Conservation (phyloP, 2,113 vertebrate species). For the Plotosus lineatus region DNA sequence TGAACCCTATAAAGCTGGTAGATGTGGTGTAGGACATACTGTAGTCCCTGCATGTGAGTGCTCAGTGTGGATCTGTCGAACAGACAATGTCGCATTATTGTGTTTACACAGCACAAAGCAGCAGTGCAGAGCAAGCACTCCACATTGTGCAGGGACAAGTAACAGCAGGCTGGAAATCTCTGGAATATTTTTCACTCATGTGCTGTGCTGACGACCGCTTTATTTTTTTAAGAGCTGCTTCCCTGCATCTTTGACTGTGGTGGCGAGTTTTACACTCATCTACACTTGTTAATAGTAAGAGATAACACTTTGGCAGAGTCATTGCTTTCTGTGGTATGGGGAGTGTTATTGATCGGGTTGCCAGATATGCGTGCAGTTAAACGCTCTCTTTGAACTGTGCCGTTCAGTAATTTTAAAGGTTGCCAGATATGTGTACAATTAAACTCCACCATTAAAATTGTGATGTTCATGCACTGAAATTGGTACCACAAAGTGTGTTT, state of each 20-base stretch:
- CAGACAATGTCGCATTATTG: slow-evolving; percentile 61
- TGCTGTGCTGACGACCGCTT: slow-evolving; percentile 36
- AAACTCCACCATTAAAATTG: too few species aligned
- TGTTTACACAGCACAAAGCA: slow-evolving; percentile 59
- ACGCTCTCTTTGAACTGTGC: too few species aligned
- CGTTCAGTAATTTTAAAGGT: too few species aligned
- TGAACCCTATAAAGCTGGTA: background rate
- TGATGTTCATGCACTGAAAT: too few species aligned
- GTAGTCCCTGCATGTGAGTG: background rate
- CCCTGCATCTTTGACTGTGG: background rate
- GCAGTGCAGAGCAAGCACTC: slow-evolving; percentile 70
- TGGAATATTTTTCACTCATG: slow-evolving; percentile 54
- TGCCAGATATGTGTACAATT: too few species aligned
- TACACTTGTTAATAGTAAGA: background rate
- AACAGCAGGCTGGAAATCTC: slow-evolving; percentile 62
- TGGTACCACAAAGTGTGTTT: too few species aligned
- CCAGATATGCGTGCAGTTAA: background rate
- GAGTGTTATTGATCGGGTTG: background rate
- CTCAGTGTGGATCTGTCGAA: background rate
- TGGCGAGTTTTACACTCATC: background rate
- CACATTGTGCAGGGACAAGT: slow-evolving; percentile 62
- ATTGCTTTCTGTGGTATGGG: background rate
- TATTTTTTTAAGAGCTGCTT: slow-evolving; percentile 1
- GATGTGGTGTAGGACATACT: background rate
- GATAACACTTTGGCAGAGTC: background rate